Evolutionary conservation across 2,797 vertebrate genomes (phyloP).

Genomic region (Sebastes steindachneri): DNA sequence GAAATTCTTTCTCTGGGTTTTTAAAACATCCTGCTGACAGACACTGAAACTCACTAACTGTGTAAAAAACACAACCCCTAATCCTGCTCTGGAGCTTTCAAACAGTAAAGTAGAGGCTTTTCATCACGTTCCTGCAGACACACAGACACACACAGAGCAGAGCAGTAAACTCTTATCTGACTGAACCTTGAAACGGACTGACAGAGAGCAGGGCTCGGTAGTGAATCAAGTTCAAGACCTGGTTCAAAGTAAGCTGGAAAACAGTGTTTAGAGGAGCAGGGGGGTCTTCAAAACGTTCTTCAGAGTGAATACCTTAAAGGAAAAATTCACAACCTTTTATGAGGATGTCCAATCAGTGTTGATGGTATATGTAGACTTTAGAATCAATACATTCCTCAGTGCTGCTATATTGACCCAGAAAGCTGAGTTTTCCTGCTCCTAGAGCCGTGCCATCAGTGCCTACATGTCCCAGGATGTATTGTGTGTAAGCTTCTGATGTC

Average conservation of each 20-base stretch:
- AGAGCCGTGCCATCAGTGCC: not conserved
- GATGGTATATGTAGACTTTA: no score
- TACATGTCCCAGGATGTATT: not conserved
- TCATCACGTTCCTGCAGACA: not conserved
- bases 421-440: no score
- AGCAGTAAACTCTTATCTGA: constrained; percentile 57
- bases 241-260: not conserved
- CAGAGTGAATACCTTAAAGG: no score
- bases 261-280: not conserved
- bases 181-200: constrained; percentile 38
- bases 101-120: not conserved
- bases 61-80: not conserved
- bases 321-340: no score
- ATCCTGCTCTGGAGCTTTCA: not conserved
- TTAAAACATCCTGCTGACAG: constrained; percentile 25
- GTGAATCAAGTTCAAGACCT: not conserved
- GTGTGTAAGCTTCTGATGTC: not conserved
- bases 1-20: not conserved
- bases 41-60: not conserved
- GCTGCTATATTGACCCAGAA: not conserved
- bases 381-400: not conserved
- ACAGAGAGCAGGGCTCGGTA: no score
- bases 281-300: no score
- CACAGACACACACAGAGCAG: not conserved
- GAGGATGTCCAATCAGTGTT: no score